phyloP scores from a whole-genome alignment of 1,140 invertebrate species.

The Magallana ariakensis region DNA sequence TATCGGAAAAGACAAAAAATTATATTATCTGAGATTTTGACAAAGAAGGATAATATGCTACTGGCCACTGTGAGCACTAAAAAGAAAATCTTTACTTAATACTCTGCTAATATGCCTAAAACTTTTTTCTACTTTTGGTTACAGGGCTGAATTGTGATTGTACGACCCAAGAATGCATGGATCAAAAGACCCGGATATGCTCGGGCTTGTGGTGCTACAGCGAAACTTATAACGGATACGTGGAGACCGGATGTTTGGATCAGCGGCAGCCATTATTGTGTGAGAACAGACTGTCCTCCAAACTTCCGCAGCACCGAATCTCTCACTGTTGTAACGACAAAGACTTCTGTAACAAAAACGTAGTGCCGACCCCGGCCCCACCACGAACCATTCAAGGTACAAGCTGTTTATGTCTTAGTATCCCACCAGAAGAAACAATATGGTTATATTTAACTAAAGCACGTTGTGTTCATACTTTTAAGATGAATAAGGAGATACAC shows the following conservation, averaged over 20 bases:
- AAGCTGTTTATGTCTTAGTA: too few relatives aligned
- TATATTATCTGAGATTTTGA: too few relatives aligned
- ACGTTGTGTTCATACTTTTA: too few relatives aligned
- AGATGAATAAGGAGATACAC: too few relatives aligned
- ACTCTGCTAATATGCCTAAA: too few relatives aligned
- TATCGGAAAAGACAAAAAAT: too few relatives aligned
- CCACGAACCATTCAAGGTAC: constrained; percentile 27
- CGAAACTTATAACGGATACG: constrained; percentile 61
- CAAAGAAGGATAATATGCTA: too few relatives aligned
- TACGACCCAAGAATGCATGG: constrained; percentile 69
- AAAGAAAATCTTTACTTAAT: too few relatives aligned
- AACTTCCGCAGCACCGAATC: constrained; percentile 55
- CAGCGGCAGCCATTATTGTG: constrained; percentile 68
- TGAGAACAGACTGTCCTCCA: constrained; percentile 71
- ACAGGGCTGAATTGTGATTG: constrained; percentile 67
- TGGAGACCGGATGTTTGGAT: constrained; percentile 71
- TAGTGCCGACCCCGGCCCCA: constrained; percentile 53
- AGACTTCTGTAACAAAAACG: constrained; percentile 71
- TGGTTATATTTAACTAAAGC: too few relatives aligned
- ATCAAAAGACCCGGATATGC: constrained; percentile 62
- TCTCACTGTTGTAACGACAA: constrained; percentile 71
- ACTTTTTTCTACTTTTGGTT: not conserved
- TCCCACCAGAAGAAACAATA: too few relatives aligned
- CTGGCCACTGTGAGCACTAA: too few relatives aligned
- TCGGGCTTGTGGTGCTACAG: constrained; percentile 71